A percentile compares a stretch with the other conserved stretches of the same genome.
Evolutionary conservation across 2,888 invertebrate genomes (phyloP).

Genomic region (Torymus aiolomorphi): DNA sequence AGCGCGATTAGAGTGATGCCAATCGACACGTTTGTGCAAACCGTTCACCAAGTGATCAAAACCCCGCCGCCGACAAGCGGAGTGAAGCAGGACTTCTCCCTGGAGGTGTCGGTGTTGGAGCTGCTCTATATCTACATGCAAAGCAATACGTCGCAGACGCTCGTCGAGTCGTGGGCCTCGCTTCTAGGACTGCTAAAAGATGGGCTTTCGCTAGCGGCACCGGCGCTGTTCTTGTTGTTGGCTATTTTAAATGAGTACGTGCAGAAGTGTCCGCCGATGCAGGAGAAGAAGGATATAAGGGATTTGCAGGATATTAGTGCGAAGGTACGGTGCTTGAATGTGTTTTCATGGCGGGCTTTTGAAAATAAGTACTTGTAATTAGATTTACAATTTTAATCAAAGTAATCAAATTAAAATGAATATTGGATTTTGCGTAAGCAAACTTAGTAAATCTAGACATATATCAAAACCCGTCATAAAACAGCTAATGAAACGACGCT

Average conservation of each 20-base stretch:
- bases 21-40: conserved; percentile 88
- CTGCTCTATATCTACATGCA: conserved; percentile 85
- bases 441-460: too few species aligned
- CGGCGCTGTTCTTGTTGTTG: conserved; percentile 87
- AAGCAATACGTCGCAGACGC: conserved; percentile 82
- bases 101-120: conserved; percentile 90
- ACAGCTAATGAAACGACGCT: not conserved
- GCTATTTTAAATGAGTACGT: conserved; percentile 90
- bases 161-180: conserved; percentile 87
- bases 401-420: not conserved
- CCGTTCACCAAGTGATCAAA: conserved; percentile 88
- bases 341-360: not conserved
- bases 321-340: conserved; percentile 75
- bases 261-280: conserved; percentile 85
- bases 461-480: too few species aligned
- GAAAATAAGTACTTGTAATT: not conserved
- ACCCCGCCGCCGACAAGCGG: conserved; percentile 83
- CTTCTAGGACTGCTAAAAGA: conserved; percentile 86
- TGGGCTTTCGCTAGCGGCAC: conserved; percentile 83
- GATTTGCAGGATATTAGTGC: conserved; percentile 87
- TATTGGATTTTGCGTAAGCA: too few species aligned
- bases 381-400: not conserved
- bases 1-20: conserved; percentile 89
- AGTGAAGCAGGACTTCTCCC: conserved; percentile 79
- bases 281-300: conserved; percentile 87